phyloP scores from a whole-genome alignment of 2,113 vertebrate genomes.

The Mormoops blainvillei region DNA sequence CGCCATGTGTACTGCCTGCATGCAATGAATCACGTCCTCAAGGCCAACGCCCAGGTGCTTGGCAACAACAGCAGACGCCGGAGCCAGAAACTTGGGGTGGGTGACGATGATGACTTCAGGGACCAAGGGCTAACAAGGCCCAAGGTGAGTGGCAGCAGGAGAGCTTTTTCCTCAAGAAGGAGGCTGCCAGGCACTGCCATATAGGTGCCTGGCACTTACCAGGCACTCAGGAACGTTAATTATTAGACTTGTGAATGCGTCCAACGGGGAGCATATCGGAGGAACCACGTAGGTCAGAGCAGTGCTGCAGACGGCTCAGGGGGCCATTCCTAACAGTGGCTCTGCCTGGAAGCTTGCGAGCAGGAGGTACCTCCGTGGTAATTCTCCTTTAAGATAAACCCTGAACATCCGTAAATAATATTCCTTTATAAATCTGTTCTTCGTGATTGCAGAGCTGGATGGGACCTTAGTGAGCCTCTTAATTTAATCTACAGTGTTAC shows the following conservation, averaged over 20 bases:
- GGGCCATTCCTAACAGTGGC: not conserved
- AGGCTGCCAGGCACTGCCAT: not conserved
- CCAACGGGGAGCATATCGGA: accelerated
- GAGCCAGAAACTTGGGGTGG: conserved; percentile 73
- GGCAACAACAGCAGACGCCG: conserved; percentile 86
- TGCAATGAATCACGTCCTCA: conserved; percentile 92
- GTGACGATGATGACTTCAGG: conserved; percentile 84
- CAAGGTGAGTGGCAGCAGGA: conserved; percentile 83
- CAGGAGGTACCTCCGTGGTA: not conserved
- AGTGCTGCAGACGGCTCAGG: not conserved
- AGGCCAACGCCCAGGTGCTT: conserved; percentile 92
- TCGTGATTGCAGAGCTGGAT: not conserved
- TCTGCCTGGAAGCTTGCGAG: not conserved
- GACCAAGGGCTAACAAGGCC: conserved; percentile 96
- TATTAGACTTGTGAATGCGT: not conserved
- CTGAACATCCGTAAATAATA: not conserved
- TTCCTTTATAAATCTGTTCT: not conserved
- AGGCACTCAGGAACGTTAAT: not conserved
- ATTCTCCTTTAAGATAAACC: not conserved
- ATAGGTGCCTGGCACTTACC: not conserved
- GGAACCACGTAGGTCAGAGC: not conserved
- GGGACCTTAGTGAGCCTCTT: not conserved
- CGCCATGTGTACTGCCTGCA: conserved; percentile 91
- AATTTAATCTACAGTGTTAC: accelerated
- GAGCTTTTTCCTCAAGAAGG: not conserved